phyloP scores from a whole-genome alignment of 1,140 invertebrate species.

The Sminthurides bifidus region DNA sequence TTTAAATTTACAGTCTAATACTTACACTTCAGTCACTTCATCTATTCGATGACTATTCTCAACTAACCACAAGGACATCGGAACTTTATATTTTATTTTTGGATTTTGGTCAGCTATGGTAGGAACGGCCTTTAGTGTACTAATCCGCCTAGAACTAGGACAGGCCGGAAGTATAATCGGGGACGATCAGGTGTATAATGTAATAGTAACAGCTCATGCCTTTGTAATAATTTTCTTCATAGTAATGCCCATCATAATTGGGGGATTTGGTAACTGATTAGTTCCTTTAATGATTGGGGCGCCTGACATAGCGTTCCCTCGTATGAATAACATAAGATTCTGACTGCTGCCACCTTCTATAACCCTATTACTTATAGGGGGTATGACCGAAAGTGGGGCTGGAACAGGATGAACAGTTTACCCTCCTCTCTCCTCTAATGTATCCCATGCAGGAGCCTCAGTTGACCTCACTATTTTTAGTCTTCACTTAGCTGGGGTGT shows the following conservation, averaged over 20 bases:
- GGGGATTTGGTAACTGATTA: conserved; percentile 65
- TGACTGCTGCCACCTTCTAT: conserved; percentile 53
- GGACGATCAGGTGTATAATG: conserved; percentile 59
- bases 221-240: conserved; percentile 71
- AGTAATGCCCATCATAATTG: conserved; percentile 64
- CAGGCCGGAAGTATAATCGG: conserved; percentile 44
- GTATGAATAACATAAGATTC: conserved; percentile 68
- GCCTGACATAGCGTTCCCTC: conserved; percentile 61
- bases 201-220: conserved; percentile 56
- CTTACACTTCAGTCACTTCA: conserved; percentile 40
- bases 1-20: conserved; percentile 30
- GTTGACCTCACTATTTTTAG: conserved; percentile 57
- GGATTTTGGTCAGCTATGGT: conserved; percentile 52
- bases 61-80: conserved; percentile 66
- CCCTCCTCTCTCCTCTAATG: conserved; percentile 47
- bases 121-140: conserved; percentile 48
- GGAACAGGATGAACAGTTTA: conserved; percentile 55
- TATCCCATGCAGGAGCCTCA: conserved; percentile 46
- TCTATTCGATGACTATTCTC: conserved; percentile 46
- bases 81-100: conserved; percentile 60
- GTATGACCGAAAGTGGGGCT: conserved; percentile 46
- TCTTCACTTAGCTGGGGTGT: conserved; percentile 51
- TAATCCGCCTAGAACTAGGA: conserved; percentile 56
- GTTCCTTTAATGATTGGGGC: conserved; percentile 56
- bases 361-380: conserved; percentile 45